Conservation (phyloP, 2,888 invertebrate genomes). For the Acrobasis repandana region DNA sequence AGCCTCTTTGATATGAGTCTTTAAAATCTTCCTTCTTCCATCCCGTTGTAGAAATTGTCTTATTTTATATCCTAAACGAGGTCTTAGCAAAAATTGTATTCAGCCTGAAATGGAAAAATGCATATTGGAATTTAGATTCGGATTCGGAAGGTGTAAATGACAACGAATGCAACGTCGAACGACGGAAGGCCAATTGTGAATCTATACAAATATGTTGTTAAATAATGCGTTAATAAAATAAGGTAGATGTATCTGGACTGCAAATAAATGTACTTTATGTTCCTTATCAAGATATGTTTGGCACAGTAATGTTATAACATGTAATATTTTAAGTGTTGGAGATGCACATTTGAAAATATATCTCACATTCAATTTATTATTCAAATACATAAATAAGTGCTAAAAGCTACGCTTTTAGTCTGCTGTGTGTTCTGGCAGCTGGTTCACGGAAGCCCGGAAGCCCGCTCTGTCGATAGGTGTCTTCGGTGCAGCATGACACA, state of each 20-base stretch:
- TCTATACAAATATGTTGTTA: slow-evolving; percentile 28
- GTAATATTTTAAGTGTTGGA: slow-evolving; percentile 41
- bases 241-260: slow-evolving; percentile 30
- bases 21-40: not conserved
- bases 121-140: slow-evolving; percentile 11
- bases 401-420: slow-evolving; percentile 57
- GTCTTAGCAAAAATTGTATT: not conserved
- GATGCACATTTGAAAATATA: slow-evolving; percentile 50
- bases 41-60: not conserved
- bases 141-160: slow-evolving; percentile 28
- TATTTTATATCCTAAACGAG: not conserved
- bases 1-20: slow-evolving; percentile 1
- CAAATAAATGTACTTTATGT: not conserved
- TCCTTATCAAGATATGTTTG: slow-evolving; percentile 7
- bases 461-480: slow-evolving; percentile 49
- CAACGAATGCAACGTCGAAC: slow-evolving; percentile 42
- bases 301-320: slow-evolving; percentile 35
- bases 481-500: slow-evolving; percentile 47
- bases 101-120: not conserved
- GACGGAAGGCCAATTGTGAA: slow-evolving; percentile 29
- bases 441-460: slow-evolving; percentile 34
- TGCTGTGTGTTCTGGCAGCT: slow-evolving; percentile 37
- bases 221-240: slow-evolving; percentile 28
- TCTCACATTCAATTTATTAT: slow-evolving; percentile 44
- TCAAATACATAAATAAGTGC: slow-evolving; percentile 38